Evolutionary conservation across 2,888 invertebrate genomes (phyloP).

Genomic region (Lymantria monacha): DNA sequence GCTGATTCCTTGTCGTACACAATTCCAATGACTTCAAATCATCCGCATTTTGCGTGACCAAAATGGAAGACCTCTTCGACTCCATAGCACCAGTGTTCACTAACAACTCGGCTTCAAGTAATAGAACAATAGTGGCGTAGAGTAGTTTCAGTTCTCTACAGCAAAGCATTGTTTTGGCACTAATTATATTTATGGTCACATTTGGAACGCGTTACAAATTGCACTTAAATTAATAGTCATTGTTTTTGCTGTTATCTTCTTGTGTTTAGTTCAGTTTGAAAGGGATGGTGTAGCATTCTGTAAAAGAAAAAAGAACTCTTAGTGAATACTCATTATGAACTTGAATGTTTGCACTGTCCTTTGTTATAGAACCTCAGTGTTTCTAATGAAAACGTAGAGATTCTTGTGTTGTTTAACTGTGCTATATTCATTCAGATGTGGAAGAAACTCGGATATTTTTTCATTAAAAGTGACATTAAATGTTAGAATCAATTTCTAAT

Average conservation of each 20-base stretch:
- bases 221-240: constrained; percentile 77
- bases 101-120: constrained; percentile 69
- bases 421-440: too few species aligned
- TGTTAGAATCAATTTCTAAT: too few species aligned
- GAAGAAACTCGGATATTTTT: too few species aligned
- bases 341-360: constrained; percentile 8
- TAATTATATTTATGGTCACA: constrained; percentile 57
- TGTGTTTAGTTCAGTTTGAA: constrained; percentile 17
- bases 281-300: constrained; percentile 52
- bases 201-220: constrained; percentile 47
- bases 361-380: constrained; percentile 4
- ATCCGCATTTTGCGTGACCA: constrained; percentile 66
- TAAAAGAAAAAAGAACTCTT: constrained; percentile 35
- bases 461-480: too few species aligned
- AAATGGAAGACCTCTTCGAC: constrained; percentile 69
- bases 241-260: constrained; percentile 59
- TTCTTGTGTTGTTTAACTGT: constrained; percentile 1
- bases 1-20: constrained; percentile 70
- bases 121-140: constrained; percentile 69
- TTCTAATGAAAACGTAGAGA: constrained; percentile 9
- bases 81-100: constrained; percentile 74
- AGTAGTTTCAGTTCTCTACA: constrained; percentile 76
- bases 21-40: constrained; percentile 70
- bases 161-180: constrained; percentile 80
- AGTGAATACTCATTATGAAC: constrained; percentile 11